These are phyloP conservation scores for Euzetes globulus DNA, from an alignment of 2,888 invertebrate genomes.

Conservation along the genomic window DNA sequence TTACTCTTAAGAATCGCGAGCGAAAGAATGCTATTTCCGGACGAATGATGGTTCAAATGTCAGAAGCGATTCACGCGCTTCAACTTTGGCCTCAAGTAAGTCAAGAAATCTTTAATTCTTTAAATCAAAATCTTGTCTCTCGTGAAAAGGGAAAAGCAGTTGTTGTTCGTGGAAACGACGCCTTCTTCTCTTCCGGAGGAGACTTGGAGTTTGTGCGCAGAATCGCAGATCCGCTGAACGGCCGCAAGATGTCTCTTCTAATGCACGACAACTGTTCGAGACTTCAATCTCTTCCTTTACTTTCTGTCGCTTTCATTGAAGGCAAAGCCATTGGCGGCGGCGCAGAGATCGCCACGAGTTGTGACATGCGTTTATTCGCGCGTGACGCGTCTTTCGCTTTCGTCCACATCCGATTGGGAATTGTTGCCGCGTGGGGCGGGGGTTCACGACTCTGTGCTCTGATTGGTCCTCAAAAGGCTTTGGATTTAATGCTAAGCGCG, in stretches of 20 bases:
- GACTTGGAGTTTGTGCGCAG: slow-evolving; percentile 50
- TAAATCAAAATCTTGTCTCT: slow-evolving; percentile 40
- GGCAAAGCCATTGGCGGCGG: slow-evolving; percentile 54
- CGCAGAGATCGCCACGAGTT: slow-evolving; percentile 51
- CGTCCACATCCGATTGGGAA: slow-evolving; percentile 51
- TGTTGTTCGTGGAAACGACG: slow-evolving; percentile 49
- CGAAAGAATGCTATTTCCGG: slow-evolving; percentile 43
- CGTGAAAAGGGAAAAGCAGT: slow-evolving; percentile 49
- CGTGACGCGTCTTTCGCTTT: too few species aligned
- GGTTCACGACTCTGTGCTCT: slow-evolving; percentile 48
- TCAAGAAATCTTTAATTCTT: not conserved
- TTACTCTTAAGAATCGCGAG: slow-evolving; percentile 14
- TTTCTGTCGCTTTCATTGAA: slow-evolving; percentile 51
- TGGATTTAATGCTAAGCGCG: slow-evolving; percentile 48
- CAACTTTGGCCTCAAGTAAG: slow-evolving; percentile 48
- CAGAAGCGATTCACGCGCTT: slow-evolving; percentile 47
- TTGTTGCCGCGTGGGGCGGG: slow-evolving; percentile 53
- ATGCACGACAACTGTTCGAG: slow-evolving; percentile 50
- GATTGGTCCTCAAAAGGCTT: slow-evolving; percentile 48
- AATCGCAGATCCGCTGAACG: slow-evolving; percentile 43
- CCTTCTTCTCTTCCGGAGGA: slow-evolving; percentile 54
- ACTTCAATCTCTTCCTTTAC: slow-evolving; percentile 50
- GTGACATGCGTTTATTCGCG: slow-evolving; percentile 54
- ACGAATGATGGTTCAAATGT: slow-evolving; percentile 53
- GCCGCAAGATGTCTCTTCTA: slow-evolving; percentile 50